A percentile compares a stretch with the other conserved stretches of the same genome.
These are phyloP conservation scores for Morbakka virulenta DNA, from an alignment of 30 jellyfish, hydroid and myxozoan species.

Conservation along the genomic window DNA sequence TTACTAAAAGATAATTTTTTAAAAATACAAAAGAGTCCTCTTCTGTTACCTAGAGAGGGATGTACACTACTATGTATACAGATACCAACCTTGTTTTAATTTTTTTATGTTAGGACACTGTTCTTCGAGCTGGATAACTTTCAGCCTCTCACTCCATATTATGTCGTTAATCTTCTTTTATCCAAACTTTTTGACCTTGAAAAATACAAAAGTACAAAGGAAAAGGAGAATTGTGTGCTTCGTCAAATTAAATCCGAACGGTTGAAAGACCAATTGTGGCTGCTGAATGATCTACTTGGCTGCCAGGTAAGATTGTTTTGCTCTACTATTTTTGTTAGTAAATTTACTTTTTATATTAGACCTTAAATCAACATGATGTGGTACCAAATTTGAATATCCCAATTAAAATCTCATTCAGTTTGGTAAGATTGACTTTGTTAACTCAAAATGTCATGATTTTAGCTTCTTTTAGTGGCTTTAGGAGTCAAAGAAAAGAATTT, in stretches of 20 bases:
- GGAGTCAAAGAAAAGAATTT: too few species aligned
- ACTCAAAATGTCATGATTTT: too few species aligned
- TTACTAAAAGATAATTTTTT: too few species aligned
- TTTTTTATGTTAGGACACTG: neutral
- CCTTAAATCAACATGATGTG: too few species aligned
- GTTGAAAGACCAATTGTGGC: neutral
- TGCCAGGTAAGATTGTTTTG: neutral
- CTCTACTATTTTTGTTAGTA: neutral
- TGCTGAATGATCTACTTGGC: neutral
- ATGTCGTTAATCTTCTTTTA: neutral
- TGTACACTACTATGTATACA: too few species aligned
- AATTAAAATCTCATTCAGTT: too few species aligned
- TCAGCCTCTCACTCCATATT: neutral
- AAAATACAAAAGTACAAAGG: neutral
- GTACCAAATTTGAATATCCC: too few species aligned
- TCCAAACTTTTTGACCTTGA: neutral
- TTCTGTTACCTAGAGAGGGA: too few species aligned
- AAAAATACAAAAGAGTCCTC: too few species aligned
- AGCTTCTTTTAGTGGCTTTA: too few species aligned
- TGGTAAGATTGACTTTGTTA: too few species aligned
- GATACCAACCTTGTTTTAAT: too few species aligned
- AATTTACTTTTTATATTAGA: neutral
- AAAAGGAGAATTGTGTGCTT: neutral
- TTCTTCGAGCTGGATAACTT: neutral
- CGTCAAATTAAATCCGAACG: neutral